A percentile compares a stretch with the other conserved stretches of the same genome.
phyloP scores from a whole-genome alignment of 2,797 vertebrate species.

The Scarus forsteni region DNA sequence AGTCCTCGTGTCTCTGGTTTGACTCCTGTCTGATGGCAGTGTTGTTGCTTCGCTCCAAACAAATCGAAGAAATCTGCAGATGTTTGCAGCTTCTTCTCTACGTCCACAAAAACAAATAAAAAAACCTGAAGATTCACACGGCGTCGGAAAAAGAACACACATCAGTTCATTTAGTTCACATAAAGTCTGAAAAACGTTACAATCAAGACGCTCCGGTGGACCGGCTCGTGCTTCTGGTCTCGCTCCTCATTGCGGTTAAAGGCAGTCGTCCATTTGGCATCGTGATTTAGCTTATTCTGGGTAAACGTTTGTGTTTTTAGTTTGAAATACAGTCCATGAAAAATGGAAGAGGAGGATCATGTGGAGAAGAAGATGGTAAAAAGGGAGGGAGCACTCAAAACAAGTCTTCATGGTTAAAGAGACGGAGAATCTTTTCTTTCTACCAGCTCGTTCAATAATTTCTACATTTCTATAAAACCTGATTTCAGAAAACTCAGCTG shows the following conservation, averaged over 20 bases:
- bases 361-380: background rate
- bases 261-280: constrained; percentile 29
- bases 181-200: background rate
- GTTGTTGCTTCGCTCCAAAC: constrained; percentile 1
- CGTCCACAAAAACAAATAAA: background rate
- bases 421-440: too few species aligned
- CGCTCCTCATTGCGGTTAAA: constrained; percentile 1
- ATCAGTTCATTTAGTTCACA: background rate
- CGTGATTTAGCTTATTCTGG: constrained; percentile 46
- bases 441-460: too few species aligned
- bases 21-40: constrained; percentile 17
- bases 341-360: background rate
- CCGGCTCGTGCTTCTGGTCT: background rate
- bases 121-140: background rate
- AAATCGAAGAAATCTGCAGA: background rate
- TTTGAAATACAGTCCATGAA: background rate
- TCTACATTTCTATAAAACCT: too few species aligned
- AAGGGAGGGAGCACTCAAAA: background rate
- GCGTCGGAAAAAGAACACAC: background rate
- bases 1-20: background rate
- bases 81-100: background rate
- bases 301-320: background rate
- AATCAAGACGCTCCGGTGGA: background rate
- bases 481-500: too few species aligned
- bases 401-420: too few species aligned